phyloP scores from a whole-genome alignment of 2,888 invertebrate genomes.

The Lepeophtheirus nordmannii region DNA sequence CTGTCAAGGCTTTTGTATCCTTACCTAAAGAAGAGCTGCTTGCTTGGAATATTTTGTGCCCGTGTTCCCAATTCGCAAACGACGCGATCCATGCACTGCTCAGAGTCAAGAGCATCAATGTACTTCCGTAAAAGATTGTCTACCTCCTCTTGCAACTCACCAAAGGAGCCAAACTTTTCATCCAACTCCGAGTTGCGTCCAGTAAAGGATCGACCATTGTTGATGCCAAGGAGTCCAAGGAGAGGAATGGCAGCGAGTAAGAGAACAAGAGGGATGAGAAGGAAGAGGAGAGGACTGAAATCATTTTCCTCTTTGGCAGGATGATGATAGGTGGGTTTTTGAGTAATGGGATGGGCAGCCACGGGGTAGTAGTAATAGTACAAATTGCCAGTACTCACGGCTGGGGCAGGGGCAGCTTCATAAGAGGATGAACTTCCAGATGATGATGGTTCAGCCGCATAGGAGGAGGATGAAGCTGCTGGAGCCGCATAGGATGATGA shows the following conservation, averaged over 20 bases:
- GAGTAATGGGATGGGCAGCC: constrained; percentile 25
- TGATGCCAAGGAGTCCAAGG: constrained; percentile 24
- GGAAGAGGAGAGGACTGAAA: constrained; percentile 26
- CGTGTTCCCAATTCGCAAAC: constrained; percentile 28
- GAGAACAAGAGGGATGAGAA: constrained; percentile 27
- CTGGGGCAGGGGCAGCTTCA: constrained; percentile 17
- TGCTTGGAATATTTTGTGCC: constrained; percentile 26
- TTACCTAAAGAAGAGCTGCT: constrained; percentile 27
- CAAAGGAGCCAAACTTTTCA: constrained; percentile 24
- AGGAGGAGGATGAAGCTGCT: not conserved
- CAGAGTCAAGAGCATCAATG: constrained; percentile 27
- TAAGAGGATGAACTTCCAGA: not conserved
- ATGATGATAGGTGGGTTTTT: not conserved
- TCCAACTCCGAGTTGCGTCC: not conserved
- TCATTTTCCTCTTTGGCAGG: constrained; percentile 26
- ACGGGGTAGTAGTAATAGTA: constrained; percentile 31
- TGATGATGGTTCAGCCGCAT: not conserved
- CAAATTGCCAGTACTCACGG: constrained; percentile 28
- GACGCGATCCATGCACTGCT: constrained; percentile 28
- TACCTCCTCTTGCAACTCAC: constrained; percentile 26
- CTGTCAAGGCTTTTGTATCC: too few relatives aligned
- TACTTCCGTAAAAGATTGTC: constrained; percentile 27
- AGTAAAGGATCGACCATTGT: not conserved
- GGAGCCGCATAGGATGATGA: not conserved
- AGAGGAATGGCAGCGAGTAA: constrained; percentile 27